A percentile compares a stretch with the other conserved stretches of the same genome.
phyloP scores from a whole-genome alignment of 1,140 invertebrate species.

The Drosophila lowei region DNA sequence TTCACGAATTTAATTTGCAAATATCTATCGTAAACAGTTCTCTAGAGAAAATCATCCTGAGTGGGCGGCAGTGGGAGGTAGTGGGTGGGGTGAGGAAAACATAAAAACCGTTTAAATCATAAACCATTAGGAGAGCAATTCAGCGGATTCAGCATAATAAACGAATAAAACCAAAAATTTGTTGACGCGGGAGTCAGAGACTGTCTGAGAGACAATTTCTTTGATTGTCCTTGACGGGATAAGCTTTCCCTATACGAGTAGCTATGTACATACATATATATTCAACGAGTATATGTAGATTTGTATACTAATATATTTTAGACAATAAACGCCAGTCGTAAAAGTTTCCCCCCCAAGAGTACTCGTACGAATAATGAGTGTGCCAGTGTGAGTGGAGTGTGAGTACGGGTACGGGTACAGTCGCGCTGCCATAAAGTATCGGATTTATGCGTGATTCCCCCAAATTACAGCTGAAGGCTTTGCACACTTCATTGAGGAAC shows the following conservation, averaged over 20 bases:
- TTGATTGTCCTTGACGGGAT: constrained; percentile 57
- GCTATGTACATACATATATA: too few relatives aligned
- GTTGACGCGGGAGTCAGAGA: constrained; percentile 31
- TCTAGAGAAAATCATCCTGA: constrained; percentile 36
- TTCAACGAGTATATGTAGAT: constrained; percentile 10
- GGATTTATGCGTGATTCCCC: constrained; percentile 50
- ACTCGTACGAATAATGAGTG: constrained; percentile 4
- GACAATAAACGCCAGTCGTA: constrained; percentile 67
- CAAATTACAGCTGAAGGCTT: constrained; percentile 44
- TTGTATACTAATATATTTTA: constrained; percentile 61
- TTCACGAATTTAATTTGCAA: constrained; percentile 46
- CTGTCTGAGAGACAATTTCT: constrained; percentile 43
- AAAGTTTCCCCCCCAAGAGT: constrained; percentile 43
- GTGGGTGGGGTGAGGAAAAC: constrained; percentile 28
- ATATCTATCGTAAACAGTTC: constrained; percentile 23
- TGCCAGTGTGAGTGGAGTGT: constrained; percentile 1
- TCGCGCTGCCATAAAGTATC: constrained; percentile 47
- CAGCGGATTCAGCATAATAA: constrained; percentile 75
- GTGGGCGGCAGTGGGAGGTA: neutral
- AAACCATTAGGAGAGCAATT: constrained; percentile 63
- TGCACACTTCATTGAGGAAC: constrained; percentile 41
- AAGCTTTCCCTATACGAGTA: constrained; percentile 1
- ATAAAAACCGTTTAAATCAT: constrained; percentile 68
- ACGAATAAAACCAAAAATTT: constrained; percentile 72
- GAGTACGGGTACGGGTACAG: constrained; percentile 27